Conservation (phyloP, 2,113 vertebrate species). For the Baryphthengus martii region DNA sequence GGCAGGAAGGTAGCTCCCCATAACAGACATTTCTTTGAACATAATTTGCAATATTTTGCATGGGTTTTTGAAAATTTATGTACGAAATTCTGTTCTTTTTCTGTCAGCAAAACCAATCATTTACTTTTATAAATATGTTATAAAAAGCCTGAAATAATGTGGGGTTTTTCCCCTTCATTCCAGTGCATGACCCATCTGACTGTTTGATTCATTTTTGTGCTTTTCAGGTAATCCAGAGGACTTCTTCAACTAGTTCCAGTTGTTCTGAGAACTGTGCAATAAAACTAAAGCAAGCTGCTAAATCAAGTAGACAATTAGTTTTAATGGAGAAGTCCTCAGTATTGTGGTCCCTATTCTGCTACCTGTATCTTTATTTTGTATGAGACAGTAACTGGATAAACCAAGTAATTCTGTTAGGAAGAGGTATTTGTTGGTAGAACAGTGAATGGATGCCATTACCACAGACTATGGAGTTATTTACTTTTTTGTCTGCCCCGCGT, state of each 20-base stretch:
- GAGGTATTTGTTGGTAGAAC: neutral
- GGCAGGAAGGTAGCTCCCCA: neutral
- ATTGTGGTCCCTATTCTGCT: neutral
- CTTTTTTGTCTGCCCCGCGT: rapidly evolving
- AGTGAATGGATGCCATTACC: neutral
- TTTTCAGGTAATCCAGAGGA: neutral
- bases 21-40: neutral
- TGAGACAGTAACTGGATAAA: neutral
- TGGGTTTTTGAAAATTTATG: neutral
- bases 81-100: neutral
- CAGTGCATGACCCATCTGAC: neutral
- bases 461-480: too few relatives aligned
- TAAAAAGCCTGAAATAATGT: neutral
- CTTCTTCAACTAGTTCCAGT: neutral
- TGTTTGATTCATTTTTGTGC: neutral
- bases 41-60: neutral
- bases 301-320: neutral
- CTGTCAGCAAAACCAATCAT: neutral
- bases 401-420: neutral
- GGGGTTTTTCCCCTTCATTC: neutral
- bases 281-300: neutral
- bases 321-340: neutral
- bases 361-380: neutral
- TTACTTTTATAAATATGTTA: neutral
- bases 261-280: neutral